A percentile compares a stretch with the other conserved stretches of the same genome.
phyloP scores from a whole-genome alignment of 2,113 vertebrate species.

The Sprattus sprattus region DNA sequence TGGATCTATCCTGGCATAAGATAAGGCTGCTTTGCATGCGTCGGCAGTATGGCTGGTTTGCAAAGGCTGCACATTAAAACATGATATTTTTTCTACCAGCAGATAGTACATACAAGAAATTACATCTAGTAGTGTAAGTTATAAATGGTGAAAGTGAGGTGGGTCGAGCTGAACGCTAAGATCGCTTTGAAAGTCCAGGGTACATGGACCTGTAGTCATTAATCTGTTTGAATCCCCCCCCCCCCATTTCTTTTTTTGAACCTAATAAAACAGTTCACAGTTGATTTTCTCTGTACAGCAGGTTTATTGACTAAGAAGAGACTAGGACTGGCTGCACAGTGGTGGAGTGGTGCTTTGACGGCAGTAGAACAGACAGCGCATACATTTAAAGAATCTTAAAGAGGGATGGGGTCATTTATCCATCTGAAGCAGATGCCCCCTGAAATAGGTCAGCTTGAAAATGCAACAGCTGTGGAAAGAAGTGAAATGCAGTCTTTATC shows the following conservation, averaged over 20 bases:
- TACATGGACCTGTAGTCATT: conserved; percentile 18
- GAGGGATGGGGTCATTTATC: too few species aligned
- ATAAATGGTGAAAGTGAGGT: neutral
- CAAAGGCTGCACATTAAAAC: conserved; percentile 7
- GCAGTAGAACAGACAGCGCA: too few species aligned
- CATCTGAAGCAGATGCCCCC: too few species aligned
- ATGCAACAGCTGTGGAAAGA: neutral
- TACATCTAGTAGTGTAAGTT: neutral
- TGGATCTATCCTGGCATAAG: neutral
- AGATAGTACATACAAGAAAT: neutral
- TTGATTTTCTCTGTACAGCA: neutral
- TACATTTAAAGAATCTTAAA: too few species aligned
- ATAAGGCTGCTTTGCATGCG: conserved; percentile 15
- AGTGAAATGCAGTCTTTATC: neutral
- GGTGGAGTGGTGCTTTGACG: too few species aligned
- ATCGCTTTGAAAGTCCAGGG: neutral
- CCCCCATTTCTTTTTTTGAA: conserved; percentile 50
- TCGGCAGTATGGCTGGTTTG: neutral
- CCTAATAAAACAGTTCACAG: conserved; percentile 39
- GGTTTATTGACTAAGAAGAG: neutral
- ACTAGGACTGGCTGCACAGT: neutral
- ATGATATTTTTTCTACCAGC: neutral
- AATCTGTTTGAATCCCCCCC: neutral
- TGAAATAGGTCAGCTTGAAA: too few species aligned
- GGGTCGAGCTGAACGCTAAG: neutral